These are phyloP conservation scores for Rhodeus uyekii DNA, from an alignment of 2,797 vertebrate genomes.

Conservation along the genomic window DNA sequence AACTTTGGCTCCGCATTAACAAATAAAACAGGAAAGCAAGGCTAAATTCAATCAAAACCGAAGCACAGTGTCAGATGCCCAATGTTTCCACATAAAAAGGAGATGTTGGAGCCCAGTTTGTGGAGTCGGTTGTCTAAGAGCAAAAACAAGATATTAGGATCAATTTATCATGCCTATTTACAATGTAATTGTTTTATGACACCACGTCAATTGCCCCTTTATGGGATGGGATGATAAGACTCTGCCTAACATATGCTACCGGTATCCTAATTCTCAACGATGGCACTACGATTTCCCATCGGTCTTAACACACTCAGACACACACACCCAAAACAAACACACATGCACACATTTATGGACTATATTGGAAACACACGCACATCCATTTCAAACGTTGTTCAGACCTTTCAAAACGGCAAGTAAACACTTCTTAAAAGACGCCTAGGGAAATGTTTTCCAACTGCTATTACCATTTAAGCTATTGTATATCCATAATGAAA, in stretches of 20 bases:
- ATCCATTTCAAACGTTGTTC: conserved; percentile 5
- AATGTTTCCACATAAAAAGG: conserved; percentile 23
- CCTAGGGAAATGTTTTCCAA: conserved; percentile 10
- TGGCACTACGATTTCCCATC: conserved; percentile 24
- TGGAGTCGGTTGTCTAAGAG: conserved; percentile 6
- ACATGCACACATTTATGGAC: background rate
- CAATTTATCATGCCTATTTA: conserved; percentile 42
- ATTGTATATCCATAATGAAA: conserved; percentile 50
- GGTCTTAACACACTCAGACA: background rate
- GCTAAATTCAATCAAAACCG: conserved; percentile 19
- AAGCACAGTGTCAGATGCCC: background rate
- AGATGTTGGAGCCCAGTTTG: background rate
- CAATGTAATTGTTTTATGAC: conserved; percentile 63
- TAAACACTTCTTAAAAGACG: conserved; percentile 18
- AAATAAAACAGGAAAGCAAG: conserved; percentile 30
- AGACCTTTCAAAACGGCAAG: conserved; percentile 31
- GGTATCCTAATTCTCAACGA: conserved; percentile 64
- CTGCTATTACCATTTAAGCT: conserved; percentile 58
- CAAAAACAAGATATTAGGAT: conserved; percentile 52
- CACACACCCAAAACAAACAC: conserved; percentile 32
- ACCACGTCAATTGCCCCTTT: conserved; percentile 52
- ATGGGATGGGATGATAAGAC: conserved; percentile 56
- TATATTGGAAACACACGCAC: background rate
- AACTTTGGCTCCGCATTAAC: conserved; percentile 25
- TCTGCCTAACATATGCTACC: conserved; percentile 68